Percentiles rank a stretch among this genome's conserved stretches.
phyloP scores from a whole-genome alignment of 2,888 invertebrate species.

The Plebejus anna region DNA sequence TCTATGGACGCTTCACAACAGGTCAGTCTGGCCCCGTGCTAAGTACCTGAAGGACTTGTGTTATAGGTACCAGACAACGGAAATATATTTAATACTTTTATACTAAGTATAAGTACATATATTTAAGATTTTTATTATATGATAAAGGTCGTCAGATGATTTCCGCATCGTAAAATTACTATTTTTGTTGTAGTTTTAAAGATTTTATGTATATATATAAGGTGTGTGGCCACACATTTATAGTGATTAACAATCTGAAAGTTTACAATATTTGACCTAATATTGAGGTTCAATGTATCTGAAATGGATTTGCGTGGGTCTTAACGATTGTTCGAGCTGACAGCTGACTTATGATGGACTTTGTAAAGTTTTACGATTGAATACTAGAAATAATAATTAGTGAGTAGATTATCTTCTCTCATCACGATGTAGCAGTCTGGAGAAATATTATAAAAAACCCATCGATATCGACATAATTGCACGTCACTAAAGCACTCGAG shows the following conservation, averaged over 20 bases:
- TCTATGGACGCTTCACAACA: too few relatives aligned
- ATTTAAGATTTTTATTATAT: too few relatives aligned
- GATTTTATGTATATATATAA: not conserved
- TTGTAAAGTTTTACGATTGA: not conserved
- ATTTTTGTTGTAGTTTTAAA: not conserved
- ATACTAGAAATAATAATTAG: not conserved
- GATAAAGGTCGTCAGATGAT: too few relatives aligned
- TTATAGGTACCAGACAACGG: too few relatives aligned
- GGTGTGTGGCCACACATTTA: not conserved
- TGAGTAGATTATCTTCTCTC: not conserved
- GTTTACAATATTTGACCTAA: too few relatives aligned
- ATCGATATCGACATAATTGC: conserved; percentile 37
- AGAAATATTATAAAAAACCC: not conserved
- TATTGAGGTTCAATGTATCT: too few relatives aligned
- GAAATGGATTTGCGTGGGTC: not conserved
- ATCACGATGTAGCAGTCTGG: not conserved
- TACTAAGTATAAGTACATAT: too few relatives aligned
- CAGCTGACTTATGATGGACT: not conserved
- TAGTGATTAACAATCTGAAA: not conserved
- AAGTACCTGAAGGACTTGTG: too few relatives aligned
- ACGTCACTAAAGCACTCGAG: conserved; percentile 52
- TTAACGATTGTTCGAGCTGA: not conserved
- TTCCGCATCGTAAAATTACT: too few relatives aligned
- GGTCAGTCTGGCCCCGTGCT: too few relatives aligned
- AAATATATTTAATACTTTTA: too few relatives aligned